Evolutionary conservation across 2,888 invertebrate genomes (phyloP), one percentile per base, ranked within the genome.

Genomic region (Latrodectus elegans): DNA sequence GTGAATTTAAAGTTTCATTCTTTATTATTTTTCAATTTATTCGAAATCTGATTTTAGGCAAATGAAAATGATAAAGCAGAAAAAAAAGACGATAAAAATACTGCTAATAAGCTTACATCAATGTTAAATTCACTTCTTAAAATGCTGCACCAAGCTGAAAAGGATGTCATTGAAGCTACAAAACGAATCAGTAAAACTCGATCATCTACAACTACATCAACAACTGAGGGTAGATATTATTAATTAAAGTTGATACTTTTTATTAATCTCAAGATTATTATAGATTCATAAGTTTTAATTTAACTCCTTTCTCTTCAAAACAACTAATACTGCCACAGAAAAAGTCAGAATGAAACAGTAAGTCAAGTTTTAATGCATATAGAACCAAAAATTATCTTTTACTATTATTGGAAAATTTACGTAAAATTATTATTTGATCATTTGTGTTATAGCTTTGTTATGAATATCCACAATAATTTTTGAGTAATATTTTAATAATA

Each of bases 111-210:
- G 55, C 89, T 92, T 10, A 90, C 91, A 17, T 85, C 90, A 71
- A 91, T 91, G n/a, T 88, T 92, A n/a, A 90, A 91, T 88, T 91
- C 90, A 60, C 89, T 92, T 26, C 89, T 92, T 52, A 89, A 90
- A 70, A 91, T 91, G 84, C 89, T 92, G 51, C 91, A 92, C 68
- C 90, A 91, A 89, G 91, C 91, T 53, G 91, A 91, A 89, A 90
- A 84, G 64, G 87, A 89, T 88, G 84, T 89, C n/a, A 68, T 60
- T 17, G 72, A 83, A 80, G 85, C 89, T 17, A 84, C 80, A 65
- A 84, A 89, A 71, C 74, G 81, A 68, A 49, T 90, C 4, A 89
- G 83, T 26, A 85, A 84, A 89, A 84, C 72, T 22, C 55, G 55
- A 67, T 8, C 68, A 53, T 52, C 49, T 12, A 51, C 71, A 55